phyloP scores from a whole-genome alignment of 2,113 vertebrate species.

The Myotis lucifugus region DNA sequence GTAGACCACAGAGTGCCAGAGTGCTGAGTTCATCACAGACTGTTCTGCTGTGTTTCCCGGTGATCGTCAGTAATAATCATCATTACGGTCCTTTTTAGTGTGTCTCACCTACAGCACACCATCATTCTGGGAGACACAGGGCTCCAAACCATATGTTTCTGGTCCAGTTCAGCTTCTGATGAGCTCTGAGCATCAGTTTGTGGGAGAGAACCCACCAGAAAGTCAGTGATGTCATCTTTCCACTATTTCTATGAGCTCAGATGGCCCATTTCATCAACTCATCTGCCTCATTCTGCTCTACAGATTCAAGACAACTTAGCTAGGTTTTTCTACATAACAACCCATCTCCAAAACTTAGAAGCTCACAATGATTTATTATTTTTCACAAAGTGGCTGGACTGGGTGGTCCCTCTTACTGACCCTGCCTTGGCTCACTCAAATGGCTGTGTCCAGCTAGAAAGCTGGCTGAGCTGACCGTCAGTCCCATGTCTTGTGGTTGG shows the following conservation, averaged over 20 bases:
- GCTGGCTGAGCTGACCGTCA: too few relatives aligned
- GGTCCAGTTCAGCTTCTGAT: background rate
- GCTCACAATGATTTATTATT: background rate
- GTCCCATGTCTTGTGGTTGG: background rate
- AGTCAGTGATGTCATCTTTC: accelerated
- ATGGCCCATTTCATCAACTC: background rate
- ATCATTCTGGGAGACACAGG: background rate
- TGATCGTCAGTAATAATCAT: background rate
- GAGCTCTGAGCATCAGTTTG: background rate
- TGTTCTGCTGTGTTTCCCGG: background rate
- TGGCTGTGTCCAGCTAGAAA: background rate
- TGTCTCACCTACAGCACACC: background rate
- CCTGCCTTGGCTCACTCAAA: background rate
- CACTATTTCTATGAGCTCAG: background rate
- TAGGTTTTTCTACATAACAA: background rate
- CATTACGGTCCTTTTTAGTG: background rate
- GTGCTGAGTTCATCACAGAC: background rate
- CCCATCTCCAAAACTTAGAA: background rate
- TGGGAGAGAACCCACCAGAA: background rate
- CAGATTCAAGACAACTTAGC: background rate
- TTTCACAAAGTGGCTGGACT: background rate
- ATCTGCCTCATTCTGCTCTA: background rate
- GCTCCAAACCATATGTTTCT: background rate
- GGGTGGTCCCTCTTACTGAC: background rate
- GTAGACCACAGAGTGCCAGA: background rate